Percentiles rank a stretch among this genome's conserved stretches.
These are phyloP conservation scores for Notospermus geniculatus DNA, from an alignment of 1,140 invertebrate genomes.

Conservation along the genomic window DNA sequence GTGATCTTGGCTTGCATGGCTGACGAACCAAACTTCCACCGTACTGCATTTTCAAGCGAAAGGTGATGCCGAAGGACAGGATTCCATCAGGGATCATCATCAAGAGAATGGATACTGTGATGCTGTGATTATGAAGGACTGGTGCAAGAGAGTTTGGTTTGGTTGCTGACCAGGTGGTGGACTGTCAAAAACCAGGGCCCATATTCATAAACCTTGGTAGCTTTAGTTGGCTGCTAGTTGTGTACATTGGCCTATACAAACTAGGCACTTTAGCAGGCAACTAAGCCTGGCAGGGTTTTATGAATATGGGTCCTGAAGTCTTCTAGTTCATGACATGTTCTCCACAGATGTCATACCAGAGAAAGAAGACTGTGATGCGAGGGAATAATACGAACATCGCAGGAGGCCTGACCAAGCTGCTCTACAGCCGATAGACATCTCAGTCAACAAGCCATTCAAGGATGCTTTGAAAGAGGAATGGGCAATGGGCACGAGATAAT, in stretches of 20 bases:
- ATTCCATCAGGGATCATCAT: conserved; percentile 15
- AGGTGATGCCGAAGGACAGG: conserved; percentile 23
- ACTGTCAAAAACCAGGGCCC: conserved; percentile 11
- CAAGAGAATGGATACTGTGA: conserved; percentile 35
- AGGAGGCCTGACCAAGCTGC: conserved; percentile 32
- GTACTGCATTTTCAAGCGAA: conserved; percentile 36
- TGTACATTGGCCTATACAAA: too few species aligned
- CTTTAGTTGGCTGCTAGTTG: too few species aligned
- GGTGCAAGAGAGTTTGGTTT: conserved; percentile 27
- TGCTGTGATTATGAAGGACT: conserved; percentile 15
- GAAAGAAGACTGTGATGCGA: conserved; percentile 12
- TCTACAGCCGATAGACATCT: conserved; percentile 35
- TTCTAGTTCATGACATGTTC: conserved; percentile 19
- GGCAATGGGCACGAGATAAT: conserved; percentile 19
- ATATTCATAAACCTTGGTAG: too few species aligned
- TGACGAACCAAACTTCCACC: conserved; percentile 36
- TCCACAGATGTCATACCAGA: conserved; percentile 23
- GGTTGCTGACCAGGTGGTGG: conserved; percentile 12
- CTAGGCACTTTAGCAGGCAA: too few species aligned
- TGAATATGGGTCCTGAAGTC: too few species aligned
- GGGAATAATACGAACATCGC: conserved; percentile 23
- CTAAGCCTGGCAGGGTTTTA: too few species aligned
- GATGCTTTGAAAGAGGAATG: conserved; percentile 9
- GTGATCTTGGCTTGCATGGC: conserved; percentile 28
- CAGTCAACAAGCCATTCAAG: conserved; percentile 35